Conservation (phyloP, 2,888 invertebrate genomes). For the Sicus ferrugineus region DNA sequence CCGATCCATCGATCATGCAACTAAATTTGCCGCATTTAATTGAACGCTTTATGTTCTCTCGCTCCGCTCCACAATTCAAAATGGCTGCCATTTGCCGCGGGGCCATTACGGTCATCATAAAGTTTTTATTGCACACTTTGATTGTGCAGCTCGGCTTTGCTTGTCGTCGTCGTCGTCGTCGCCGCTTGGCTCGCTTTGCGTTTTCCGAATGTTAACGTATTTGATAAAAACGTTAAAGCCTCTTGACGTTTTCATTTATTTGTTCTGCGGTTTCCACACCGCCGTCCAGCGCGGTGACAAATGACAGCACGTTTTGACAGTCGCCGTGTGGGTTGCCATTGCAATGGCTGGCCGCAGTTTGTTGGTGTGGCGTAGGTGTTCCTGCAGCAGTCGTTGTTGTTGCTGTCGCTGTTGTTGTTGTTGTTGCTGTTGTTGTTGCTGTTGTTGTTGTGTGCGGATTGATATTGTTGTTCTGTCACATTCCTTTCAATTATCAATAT, state of each 20-base stretch:
- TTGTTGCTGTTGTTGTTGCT: background rate
- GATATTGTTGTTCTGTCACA: background rate
- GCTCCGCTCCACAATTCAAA: conserved; percentile 9
- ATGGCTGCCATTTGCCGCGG: conserved; percentile 4
- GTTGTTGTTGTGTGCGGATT: background rate
- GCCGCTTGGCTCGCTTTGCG: background rate
- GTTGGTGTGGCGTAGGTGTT: conserved; percentile 14
- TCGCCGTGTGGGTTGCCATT: conserved; percentile 26
- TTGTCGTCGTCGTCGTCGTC: background rate
- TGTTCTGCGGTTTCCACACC: background rate
- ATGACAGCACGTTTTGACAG: conserved; percentile 28
- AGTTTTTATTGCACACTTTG: background rate
- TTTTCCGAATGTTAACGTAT: conserved; percentile 14
- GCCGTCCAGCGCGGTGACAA: conserved; percentile 16
- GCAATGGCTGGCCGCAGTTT: background rate
- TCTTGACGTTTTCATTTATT: conserved; percentile 38
- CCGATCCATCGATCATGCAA: conserved; percentile 25
- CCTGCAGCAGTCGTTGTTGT: background rate
- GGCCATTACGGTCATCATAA: background rate
- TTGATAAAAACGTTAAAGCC: conserved; percentile 33
- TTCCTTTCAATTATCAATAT: conserved; percentile 21
- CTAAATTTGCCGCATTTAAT: conserved; percentile 30
- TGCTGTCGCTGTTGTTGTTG: background rate
- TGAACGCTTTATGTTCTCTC: conserved; percentile 7
- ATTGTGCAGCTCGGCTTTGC: background rate